Evolutionary conservation across 37 sponge, comb jelly and placozoan species (phyloP).

Genomic region (Geodia barretti): DNA sequence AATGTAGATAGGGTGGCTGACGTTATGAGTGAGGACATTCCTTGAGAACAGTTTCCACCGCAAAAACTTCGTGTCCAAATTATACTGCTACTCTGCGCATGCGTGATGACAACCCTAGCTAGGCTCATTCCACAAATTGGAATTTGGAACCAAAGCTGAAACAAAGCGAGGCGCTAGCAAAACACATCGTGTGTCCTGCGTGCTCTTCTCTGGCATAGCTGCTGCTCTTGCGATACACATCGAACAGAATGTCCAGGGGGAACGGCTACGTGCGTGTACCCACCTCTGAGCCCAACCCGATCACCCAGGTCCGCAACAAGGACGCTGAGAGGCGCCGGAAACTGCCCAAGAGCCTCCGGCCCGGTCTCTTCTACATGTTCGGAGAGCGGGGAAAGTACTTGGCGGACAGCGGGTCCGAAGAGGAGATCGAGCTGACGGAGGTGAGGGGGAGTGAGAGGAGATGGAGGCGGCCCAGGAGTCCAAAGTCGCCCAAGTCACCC

Average conservation of each 20-base stretch:
- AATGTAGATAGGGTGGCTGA: too few relatives aligned
- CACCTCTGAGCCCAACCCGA: conserved; percentile 15
- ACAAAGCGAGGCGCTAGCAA: too few relatives aligned
- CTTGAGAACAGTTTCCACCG: too few relatives aligned
- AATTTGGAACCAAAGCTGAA: too few relatives aligned
- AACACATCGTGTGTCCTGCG: too few relatives aligned
- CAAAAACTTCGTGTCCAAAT: too few relatives aligned
- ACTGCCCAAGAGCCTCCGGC: conserved; percentile 25
- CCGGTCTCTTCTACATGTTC: conserved; percentile 56
- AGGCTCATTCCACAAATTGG: too few relatives aligned
- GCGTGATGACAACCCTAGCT: too few relatives aligned
- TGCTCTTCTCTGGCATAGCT: too few relatives aligned
- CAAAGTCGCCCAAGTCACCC: conserved; percentile 29
- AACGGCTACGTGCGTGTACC: conserved; percentile 28
- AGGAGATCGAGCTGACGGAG: conserved; percentile 46
- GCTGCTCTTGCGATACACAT: too few relatives aligned
- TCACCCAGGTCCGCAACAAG: not conserved
- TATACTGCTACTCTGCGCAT: too few relatives aligned
- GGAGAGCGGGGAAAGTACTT: conserved; percentile 43
- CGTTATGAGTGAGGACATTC: too few relatives aligned
- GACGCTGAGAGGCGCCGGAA: not conserved
- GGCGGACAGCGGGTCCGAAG: conserved; percentile 46
- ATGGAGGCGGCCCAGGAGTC: conserved; percentile 6
- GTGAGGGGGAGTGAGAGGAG: conserved; percentile 21
- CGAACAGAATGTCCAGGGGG: not conserved